phyloP scores from a whole-genome alignment of 2,888 invertebrate species.

The Yponomeuta sedellus region DNA sequence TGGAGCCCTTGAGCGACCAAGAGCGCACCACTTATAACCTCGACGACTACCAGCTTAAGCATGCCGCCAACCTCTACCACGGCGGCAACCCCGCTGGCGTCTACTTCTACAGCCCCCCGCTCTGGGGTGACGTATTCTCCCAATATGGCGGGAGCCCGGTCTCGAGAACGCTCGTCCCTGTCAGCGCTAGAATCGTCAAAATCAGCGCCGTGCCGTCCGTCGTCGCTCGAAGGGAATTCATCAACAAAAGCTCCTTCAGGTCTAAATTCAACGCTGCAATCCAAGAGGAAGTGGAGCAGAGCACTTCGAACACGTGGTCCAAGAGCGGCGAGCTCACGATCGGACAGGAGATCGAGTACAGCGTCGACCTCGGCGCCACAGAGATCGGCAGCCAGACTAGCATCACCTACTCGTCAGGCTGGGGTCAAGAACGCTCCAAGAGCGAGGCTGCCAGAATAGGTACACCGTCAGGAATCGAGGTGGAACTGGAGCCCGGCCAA shows the following conservation, averaged over 20 bases:
- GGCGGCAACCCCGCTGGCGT: not conserved
- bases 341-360: slow-evolving; percentile 1
- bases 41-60: slow-evolving; percentile 16
- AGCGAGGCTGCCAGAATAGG: not conserved
- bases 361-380: not conserved
- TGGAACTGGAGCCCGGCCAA: slow-evolving; percentile 12
- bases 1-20: slow-evolving; percentile 18
- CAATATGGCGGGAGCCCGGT: not conserved
- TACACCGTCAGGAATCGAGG: slow-evolving; percentile 5
- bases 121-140: slow-evolving; percentile 2
- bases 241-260: not conserved
- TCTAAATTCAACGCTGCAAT: slow-evolving; percentile 1
- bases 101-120: slow-evolving; percentile 6
- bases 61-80: slow-evolving; percentile 13
- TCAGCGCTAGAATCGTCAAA: not conserved
- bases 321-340: not conserved
- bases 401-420: not conserved
- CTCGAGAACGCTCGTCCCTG: not conserved
- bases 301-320: not conserved
- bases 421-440: not conserved
- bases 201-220: slow-evolving; percentile 2
- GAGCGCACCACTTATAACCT: slow-evolving; percentile 18
- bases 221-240: not conserved
- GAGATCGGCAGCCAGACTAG: not conserved
- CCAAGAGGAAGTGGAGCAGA: not conserved